Percentiles rank a stretch among this genome's conserved stretches.
Evolutionary conservation across 2,113 vertebrate genomes (phyloP).

Genomic region (Catharus minimus): DNA sequence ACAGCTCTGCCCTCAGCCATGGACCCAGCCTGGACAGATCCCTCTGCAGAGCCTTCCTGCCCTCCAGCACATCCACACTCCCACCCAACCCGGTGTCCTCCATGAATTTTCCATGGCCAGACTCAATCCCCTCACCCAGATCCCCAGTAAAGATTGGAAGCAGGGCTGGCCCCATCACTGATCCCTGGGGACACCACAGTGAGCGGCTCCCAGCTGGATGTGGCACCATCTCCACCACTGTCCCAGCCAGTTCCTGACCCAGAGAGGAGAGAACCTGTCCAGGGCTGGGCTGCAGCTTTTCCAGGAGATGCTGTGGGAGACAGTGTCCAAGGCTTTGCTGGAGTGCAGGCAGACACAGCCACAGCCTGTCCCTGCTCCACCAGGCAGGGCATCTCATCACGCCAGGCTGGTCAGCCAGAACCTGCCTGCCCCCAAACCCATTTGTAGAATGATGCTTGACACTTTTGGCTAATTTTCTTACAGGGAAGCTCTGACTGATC

Average conservation of each 20-base stretch:
- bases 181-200: neutral
- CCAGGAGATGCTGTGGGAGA: neutral
- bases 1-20: no score
- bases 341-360: neutral
- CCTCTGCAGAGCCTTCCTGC: neutral
- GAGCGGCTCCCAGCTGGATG: neutral
- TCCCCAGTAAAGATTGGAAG: rapidly evolving
- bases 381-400: neutral
- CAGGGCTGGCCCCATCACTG: neutral
- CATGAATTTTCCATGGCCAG: rapidly evolving
- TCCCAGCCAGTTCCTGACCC: neutral
- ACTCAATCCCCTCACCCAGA: neutral
- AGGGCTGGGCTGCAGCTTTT: neutral
- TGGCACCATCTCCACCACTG: neutral
- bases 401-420: neutral
- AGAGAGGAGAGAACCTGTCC: neutral
- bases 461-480: neutral
- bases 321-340: neutral
- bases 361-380: neutral
- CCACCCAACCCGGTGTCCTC: neutral
- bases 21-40: neutral
- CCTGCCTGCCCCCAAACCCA: neutral
- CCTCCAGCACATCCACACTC: neutral
- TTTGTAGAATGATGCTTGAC: neutral
- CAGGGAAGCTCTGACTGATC: neutral